Evolutionary conservation across 2,797 vertebrate species (phyloP).

Genomic region (Sebastolobus alascanus): DNA sequence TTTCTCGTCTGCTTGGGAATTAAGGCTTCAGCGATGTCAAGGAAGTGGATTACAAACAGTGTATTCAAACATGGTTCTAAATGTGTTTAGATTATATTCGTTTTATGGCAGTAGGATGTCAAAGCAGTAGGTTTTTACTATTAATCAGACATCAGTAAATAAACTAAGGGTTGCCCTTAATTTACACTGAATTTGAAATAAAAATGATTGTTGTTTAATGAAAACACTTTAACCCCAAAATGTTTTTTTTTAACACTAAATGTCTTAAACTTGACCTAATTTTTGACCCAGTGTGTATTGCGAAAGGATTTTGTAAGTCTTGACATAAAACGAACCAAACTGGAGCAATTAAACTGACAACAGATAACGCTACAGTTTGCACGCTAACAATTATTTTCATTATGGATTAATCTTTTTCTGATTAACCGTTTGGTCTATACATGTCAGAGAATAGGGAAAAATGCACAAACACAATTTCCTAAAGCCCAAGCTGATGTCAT

Average conservation of each 20-base stretch:
- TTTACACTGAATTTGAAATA: not conserved
- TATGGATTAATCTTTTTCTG: too few species aligned
- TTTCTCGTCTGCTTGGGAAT: conserved; percentile 25
- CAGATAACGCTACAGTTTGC: not conserved
- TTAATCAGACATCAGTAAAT: not conserved
- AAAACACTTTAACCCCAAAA: not conserved
- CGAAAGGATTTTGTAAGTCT: not conserved
- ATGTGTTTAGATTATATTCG: not conserved
- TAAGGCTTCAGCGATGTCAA: conserved; percentile 11
- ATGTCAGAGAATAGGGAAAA: not conserved
- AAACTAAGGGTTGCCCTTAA: not conserved
- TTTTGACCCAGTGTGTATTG: not conserved
- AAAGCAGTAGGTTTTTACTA: not conserved
- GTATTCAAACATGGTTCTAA: not conserved
- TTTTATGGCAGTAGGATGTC: not conserved
- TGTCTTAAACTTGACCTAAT: not conserved
- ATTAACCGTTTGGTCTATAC: too few species aligned
- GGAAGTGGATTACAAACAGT: conserved; percentile 24
- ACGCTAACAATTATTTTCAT: too few species aligned
- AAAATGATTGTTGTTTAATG: not conserved
- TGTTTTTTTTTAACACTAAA: not conserved
- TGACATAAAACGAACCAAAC: too few species aligned
- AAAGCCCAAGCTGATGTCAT: not conserved
- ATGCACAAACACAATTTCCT: not conserved
- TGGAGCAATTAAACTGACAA: not conserved